phyloP scores from a whole-genome alignment of 2,113 vertebrate species.

The Mirounga angustirostris region DNA sequence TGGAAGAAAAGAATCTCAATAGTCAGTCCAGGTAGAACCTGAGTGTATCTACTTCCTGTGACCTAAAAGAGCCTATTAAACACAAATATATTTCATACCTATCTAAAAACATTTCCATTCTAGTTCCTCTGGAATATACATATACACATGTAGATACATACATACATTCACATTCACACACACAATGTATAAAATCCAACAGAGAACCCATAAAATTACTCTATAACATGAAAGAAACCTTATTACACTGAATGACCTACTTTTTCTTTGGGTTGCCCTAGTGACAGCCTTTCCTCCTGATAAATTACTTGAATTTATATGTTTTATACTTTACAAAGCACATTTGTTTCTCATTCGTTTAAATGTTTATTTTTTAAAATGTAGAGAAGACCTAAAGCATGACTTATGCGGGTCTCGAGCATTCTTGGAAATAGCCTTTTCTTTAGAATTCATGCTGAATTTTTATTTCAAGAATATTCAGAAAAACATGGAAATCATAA shows the following conservation, averaged over 20 bases:
- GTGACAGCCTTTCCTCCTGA: background rate
- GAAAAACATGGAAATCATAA: background rate
- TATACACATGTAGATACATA: background rate
- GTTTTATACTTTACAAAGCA: slow-evolving; percentile 1
- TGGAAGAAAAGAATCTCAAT: background rate
- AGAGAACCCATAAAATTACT: background rate
- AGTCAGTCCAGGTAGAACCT: background rate
- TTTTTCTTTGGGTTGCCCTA: background rate
- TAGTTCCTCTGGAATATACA: background rate
- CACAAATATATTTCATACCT: background rate
- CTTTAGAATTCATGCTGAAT: background rate
- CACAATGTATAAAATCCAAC: background rate
- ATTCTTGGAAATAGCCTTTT: background rate
- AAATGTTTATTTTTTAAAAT: slow-evolving; percentile 42
- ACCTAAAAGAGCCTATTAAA: background rate
- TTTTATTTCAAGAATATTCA: background rate
- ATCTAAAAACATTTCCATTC: background rate
- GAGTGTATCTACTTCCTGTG: background rate
- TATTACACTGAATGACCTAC: background rate
- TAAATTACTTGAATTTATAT: background rate
- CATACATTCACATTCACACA: background rate
- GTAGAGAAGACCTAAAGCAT: background rate
- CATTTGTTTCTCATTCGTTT: background rate
- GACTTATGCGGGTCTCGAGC: background rate
- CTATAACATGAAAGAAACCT: background rate